Percentiles rank a stretch among this genome's conserved stretches.
These are phyloP conservation scores for Heliconius ismenius DNA, from an alignment of 2,888 invertebrate species.

Conservation along the genomic window DNA sequence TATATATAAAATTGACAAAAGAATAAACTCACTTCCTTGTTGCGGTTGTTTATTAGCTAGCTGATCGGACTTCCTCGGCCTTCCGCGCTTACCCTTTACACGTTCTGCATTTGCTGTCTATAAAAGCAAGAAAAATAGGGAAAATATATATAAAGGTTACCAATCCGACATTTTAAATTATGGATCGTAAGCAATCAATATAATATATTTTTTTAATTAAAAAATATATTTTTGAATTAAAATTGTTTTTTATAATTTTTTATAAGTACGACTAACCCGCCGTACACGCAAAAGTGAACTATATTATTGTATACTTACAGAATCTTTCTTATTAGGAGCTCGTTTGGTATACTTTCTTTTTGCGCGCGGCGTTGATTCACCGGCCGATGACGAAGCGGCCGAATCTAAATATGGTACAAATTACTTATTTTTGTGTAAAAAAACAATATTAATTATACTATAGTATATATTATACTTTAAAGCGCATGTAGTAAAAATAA, in stretches of 20 bases:
- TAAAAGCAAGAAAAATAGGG: neutral
- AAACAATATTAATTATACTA: too few species aligned
- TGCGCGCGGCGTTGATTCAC: conserved; percentile 66
- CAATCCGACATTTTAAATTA: too few species aligned
- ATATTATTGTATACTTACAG: conserved; percentile 53
- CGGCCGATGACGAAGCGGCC: conserved; percentile 69
- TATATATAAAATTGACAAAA: neutral
- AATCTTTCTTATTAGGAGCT: conserved; percentile 65
- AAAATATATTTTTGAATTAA: too few species aligned
- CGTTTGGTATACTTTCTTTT: conserved; percentile 76
- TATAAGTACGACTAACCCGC: too few species aligned
- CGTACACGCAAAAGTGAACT: too few species aligned
- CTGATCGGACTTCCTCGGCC: conserved; percentile 68
- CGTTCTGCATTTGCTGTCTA: conserved; percentile 61
- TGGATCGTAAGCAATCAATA: too few species aligned
- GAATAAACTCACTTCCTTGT: conserved; percentile 63
- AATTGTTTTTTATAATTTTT: too few species aligned
- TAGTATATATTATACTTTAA: too few species aligned
- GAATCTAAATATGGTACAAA: conserved; percentile 58
- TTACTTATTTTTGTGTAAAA: too few species aligned
- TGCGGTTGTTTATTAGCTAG: conserved; percentile 54
- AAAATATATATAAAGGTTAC: neutral
- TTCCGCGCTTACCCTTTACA: conserved; percentile 71
- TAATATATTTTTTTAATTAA: too few species aligned
- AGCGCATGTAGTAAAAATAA: too few species aligned